phyloP scores from a whole-genome alignment of 2,888 invertebrate species.

The Chamaedrilus cognettii region DNA sequence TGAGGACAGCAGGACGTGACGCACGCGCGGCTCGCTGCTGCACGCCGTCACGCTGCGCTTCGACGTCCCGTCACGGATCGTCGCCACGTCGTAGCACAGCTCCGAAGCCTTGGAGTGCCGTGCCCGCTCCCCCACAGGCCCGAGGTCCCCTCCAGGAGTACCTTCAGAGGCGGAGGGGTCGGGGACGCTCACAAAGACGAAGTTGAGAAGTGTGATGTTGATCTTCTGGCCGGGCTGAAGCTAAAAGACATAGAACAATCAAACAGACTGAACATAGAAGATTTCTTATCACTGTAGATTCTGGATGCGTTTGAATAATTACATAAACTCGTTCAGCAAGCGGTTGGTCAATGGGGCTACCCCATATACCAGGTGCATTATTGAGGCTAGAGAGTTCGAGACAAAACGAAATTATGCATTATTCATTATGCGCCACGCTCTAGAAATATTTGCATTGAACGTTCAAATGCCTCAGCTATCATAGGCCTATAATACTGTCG shows the following conservation, averaged over 20 bases:
- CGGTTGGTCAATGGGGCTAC: neutral
- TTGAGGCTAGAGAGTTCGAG: too few species aligned
- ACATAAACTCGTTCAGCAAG: too few species aligned
- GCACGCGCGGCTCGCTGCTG: slow-evolving; percentile 22
- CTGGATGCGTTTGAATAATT: too few species aligned
- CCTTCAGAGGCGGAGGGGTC: neutral
- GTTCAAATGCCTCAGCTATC: too few species aligned
- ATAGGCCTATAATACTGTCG: too few species aligned
- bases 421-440: too few species aligned
- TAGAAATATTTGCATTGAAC: too few species aligned
- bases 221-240: slow-evolving; percentile 20
- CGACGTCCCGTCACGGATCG: neutral
- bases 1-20: slow-evolving; percentile 8
- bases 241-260: too few species aligned
- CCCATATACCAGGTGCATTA: neutral
- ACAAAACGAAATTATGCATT: too few species aligned
- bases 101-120: slow-evolving; percentile 4
- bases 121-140: neutral
- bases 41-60: slow-evolving; percentile 17
- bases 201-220: slow-evolving; percentile 26
- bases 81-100: slow-evolving; percentile 16
- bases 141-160: neutral
- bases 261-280: too few species aligned
- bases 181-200: slow-evolving; percentile 4
- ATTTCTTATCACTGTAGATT: too few species aligned